A percentile compares a stretch with the other conserved stretches of the same genome.
Evolutionary conservation across 2,888 invertebrate species (phyloP).

Genomic region (Hetaerina titia): DNA sequence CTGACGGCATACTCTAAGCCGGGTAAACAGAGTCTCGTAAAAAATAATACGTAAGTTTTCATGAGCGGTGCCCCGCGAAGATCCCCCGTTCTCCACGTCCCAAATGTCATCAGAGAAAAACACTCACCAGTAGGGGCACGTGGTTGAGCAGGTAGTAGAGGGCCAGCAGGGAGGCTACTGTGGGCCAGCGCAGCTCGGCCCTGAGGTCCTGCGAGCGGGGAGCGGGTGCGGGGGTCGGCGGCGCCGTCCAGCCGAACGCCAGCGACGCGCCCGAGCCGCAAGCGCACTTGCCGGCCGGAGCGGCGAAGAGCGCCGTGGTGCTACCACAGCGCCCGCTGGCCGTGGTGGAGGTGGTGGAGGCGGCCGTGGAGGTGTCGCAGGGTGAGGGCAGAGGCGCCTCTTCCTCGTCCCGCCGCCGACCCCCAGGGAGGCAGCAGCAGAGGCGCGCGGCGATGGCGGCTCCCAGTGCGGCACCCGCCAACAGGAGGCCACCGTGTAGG

Average conservation of each 20-base stretch:
- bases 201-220: constrained; percentile 32
- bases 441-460: constrained; percentile 75
- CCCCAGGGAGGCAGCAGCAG: constrained; percentile 67
- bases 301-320: constrained; percentile 69
- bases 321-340: constrained; percentile 69
- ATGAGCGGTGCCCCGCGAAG: too few relatives aligned
- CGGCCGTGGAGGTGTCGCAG: constrained; percentile 73
- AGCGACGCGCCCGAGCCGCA: constrained; percentile 56
- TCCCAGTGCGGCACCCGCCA: constrained; percentile 78
- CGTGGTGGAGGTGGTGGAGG: constrained; percentile 71
- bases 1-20: too few relatives aligned
- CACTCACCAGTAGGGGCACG: constrained; percentile 80
- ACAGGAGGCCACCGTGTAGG: constrained; percentile 77
- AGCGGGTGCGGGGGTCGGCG: constrained; percentile 63
- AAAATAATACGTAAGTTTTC: too few relatives aligned
- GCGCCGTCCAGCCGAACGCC: constrained; percentile 67
- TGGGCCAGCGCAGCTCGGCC: constrained; percentile 75
- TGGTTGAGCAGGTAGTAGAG: constrained; percentile 82
- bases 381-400: constrained; percentile 71
- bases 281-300: constrained; percentile 69
- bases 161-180: constrained; percentile 78
- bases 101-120: background rate
- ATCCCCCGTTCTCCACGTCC: too few relatives aligned
- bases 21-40: too few relatives aligned
- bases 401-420: constrained; percentile 64